These are phyloP conservation scores for Planococcus citri DNA, from an alignment of 1,140 invertebrate species.

Conservation along the genomic window DNA sequence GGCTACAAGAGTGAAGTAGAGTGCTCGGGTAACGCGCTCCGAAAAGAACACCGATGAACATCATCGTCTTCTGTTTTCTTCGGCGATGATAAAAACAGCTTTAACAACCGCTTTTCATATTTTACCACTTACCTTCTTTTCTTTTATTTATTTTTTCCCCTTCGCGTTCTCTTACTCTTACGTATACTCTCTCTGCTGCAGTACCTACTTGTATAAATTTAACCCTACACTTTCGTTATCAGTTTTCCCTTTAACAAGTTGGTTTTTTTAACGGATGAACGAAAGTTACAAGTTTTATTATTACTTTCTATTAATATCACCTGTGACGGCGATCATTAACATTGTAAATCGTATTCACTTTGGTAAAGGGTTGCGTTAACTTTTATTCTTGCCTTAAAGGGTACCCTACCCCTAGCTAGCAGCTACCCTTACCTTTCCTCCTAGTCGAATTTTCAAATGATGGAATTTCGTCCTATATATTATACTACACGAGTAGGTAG, in stretches of 20 bases:
- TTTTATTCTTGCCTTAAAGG: too few relatives aligned
- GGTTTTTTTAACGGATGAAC: neutral
- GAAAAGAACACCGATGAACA: conserved; percentile 15
- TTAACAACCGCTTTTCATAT: conserved; percentile 20
- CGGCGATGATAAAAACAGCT: conserved; percentile 15
- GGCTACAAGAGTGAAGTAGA: neutral
- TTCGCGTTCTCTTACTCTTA: neutral
- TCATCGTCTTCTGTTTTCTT: conserved; percentile 2
- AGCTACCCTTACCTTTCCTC: too few relatives aligned
- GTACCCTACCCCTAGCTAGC: too few relatives aligned
- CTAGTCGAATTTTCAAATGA: too few relatives aligned
- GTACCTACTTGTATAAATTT: neutral
- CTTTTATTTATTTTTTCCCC: neutral
- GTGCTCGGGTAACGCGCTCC: neutral
- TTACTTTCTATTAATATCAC: neutral
- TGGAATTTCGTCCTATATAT: too few relatives aligned
- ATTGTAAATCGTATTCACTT: neutral
- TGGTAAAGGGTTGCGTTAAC: neutral
- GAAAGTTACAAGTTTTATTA: conserved; percentile 8
- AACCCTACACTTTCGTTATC: conserved; percentile 2
- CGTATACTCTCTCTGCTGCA: too few relatives aligned
- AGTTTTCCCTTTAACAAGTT: neutral
- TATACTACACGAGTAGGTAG: too few relatives aligned
- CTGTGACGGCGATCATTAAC: neutral
- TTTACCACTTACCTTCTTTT: conserved; percentile 5